phyloP scores from a whole-genome alignment of 1,140 invertebrate genomes.

The Homalodisca vitripennis region DNA sequence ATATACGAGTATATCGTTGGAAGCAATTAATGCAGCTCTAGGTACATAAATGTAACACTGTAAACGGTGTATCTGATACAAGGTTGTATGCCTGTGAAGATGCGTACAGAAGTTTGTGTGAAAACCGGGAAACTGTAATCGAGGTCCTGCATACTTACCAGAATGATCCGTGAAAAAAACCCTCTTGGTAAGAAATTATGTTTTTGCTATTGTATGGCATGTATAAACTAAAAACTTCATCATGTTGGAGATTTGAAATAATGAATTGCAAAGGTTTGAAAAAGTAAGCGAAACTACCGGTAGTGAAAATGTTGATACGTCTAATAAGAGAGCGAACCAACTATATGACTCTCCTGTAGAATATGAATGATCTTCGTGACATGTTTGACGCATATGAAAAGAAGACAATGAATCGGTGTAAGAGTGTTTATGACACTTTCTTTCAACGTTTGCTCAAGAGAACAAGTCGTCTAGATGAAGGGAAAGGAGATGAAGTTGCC shows the following conservation, averaged over 20 bases:
- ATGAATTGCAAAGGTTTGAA: conserved; percentile 16
- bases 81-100: conserved; percentile 37
- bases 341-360: background rate
- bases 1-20: conserved; percentile 40
- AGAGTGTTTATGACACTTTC: no score
- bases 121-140: no score
- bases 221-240: conserved; percentile 32
- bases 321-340: background rate
- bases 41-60: background rate
- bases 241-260: conserved; percentile 12
- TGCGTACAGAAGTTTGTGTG: conserved; percentile 24
- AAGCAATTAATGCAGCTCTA: conserved; percentile 28
- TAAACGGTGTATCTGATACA: conserved; percentile 33
- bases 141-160: conserved; percentile 13
- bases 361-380: background rate
- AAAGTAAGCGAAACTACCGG: conserved; percentile 14
- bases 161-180: conserved; percentile 30
- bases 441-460: no score
- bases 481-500: no score
- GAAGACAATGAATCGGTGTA: no score
- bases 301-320: background rate
- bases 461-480: no score
- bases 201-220: conserved; percentile 18
- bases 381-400: background rate
- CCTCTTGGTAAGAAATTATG: conserved; percentile 10